Evolutionary conservation across 2,888 invertebrate species (phyloP).

Genomic region (Diaperis boleti): DNA sequence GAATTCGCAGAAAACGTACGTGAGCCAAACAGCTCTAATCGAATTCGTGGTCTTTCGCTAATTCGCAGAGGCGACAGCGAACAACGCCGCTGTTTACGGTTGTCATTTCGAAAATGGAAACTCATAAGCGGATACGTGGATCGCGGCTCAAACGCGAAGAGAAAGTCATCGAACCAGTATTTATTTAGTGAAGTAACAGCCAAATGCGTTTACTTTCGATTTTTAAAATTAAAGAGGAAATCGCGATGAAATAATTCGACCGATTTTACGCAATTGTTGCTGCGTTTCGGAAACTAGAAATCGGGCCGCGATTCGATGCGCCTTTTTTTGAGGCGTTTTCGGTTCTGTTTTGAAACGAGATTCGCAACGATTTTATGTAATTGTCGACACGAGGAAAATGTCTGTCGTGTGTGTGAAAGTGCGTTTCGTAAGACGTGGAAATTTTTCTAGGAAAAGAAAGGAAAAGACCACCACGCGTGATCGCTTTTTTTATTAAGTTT

Average conservation of each 20-base stretch:
- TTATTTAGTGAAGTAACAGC: constrained; percentile 54
- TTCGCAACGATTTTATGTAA: constrained; percentile 28
- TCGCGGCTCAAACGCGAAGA: constrained; percentile 50
- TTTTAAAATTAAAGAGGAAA: constrained; percentile 48
- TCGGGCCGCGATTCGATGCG: constrained; percentile 1
- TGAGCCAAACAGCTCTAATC: constrained; percentile 25
- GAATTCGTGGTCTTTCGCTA: constrained; percentile 18
- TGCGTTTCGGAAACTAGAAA: constrained; percentile 8
- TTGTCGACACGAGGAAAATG: constrained; percentile 21
- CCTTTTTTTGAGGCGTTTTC: constrained; percentile 3
- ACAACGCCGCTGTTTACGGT: constrained; percentile 6
- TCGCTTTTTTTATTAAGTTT: no score
- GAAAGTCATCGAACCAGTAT: constrained; percentile 53
- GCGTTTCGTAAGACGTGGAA: constrained; percentile 16
- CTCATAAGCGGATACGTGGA: constrained; percentile 37
- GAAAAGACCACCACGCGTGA: no score
- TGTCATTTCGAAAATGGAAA: constrained; percentile 36
- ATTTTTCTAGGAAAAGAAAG: constrained; percentile 18
- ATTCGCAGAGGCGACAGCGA: constrained; percentile 18
- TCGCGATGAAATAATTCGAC: constrained; percentile 42
- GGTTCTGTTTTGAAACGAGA: constrained; percentile 12
- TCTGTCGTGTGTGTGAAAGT: constrained; percentile 22
- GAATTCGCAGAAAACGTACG: no score
- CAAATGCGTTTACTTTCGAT: constrained; percentile 43
- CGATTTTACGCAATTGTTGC: constrained; percentile 24